A percentile compares a stretch with the other conserved stretches of the same genome.
Conservation (phyloP, 2,888 invertebrate genomes). For the Drosophila kanekoi region DNA sequence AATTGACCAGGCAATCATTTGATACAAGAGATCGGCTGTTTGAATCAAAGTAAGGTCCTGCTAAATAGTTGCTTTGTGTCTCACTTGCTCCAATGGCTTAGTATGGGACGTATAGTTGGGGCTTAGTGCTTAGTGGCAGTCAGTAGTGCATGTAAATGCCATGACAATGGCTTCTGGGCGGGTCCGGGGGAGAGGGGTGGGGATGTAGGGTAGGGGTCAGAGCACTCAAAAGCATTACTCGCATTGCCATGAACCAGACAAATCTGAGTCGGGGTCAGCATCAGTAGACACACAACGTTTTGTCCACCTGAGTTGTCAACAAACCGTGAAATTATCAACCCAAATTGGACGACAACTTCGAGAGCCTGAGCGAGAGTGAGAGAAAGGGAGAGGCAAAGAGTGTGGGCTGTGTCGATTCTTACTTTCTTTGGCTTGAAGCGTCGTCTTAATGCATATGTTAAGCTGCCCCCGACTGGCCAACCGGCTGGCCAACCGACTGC, state of each 20-base stretch:
- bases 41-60: conserved; percentile 62
- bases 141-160: conserved; percentile 79
- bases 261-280: conserved; percentile 40
- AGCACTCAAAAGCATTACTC: conserved; percentile 54
- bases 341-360: conserved; percentile 69
- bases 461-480: conserved; percentile 38
- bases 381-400: not conserved
- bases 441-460: conserved; percentile 70
- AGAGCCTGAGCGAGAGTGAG: conserved; percentile 18
- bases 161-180: conserved; percentile 65
- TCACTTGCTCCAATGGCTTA: conserved; percentile 32
- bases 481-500: not conserved
- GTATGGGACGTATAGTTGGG: conserved; percentile 49
- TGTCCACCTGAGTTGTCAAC: conserved; percentile 82
- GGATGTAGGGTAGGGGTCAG: not conserved
- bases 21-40: conserved; percentile 54
- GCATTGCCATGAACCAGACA: conserved; percentile 43
- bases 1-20: conserved; percentile 78
- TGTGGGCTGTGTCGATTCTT: conserved; percentile 7
- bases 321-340: conserved; percentile 82
- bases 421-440: conserved; percentile 35
- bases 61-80: conserved; percentile 43
- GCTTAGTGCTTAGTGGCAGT: conserved; percentile 74
- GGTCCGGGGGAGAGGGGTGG: not conserved
- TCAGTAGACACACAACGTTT: conserved; percentile 52